Base-by-base conservation (phyloP, 2,888 invertebrate genomes). In the Epinotia demarniana region DNA sequence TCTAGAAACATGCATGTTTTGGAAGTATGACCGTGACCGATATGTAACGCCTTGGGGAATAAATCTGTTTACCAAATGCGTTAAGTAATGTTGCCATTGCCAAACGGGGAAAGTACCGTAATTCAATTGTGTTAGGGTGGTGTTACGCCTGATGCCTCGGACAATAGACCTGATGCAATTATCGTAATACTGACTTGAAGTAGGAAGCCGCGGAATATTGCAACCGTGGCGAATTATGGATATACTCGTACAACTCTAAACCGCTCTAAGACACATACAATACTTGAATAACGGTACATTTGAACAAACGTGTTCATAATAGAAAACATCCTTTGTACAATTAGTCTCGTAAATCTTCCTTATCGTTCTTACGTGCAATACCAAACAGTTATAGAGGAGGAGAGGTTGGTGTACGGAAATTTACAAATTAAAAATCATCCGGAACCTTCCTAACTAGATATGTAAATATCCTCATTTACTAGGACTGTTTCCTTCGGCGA, bases 21-120 rank as follows among this genome's bases (percentile, higher is more conserved):
- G 8, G 58, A 18, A 53, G n/a, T 58, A 62, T 67, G 75, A 61
- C 72, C 75, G 61, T 71, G 71, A 66, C 75, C 68, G 55, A 71
- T 55, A 55, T 71, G 9, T 4, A 39, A 1, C 39, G 46, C 72
- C 75, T 72, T 75, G 55, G 49, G 27, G 61, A 70, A 39, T n/a
- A 60, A 57, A 64, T 61, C 11, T 60, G 33, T 66, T 63, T 60
- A 57, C 57, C 60, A 71, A 53, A 55, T 27, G 27, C 18, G 63
- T 74, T 69, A 75, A 60, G 58, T 75, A 71, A 66, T 16, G 16
- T 71, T 6, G 57, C 6, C 13, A 58, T 18, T 16, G 27, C 1
- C 33, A 60, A 62, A 69, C 13, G n/a, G 53, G 13, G 64, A 75
- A 71, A 71, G 64, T 39, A 57, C 60, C 60, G 49, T 75, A 55